Conservation (phyloP, 2,888 invertebrate genomes). For the Xylocampa areola region DNA sequence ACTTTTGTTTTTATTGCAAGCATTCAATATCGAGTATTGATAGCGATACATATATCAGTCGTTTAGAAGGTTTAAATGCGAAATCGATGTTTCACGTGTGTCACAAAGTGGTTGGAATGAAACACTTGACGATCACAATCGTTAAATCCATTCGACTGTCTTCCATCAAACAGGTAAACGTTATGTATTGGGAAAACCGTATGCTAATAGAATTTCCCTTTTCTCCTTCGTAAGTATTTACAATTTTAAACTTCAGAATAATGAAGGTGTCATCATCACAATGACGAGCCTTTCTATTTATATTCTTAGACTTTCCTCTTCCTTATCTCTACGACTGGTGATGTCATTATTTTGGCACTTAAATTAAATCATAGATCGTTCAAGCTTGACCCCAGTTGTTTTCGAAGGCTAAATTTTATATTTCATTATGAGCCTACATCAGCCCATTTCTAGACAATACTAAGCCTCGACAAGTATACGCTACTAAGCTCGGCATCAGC, state of each 20-base stretch:
- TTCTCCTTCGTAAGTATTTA: conserved; percentile 47
- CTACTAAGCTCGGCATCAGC: too few relatives aligned
- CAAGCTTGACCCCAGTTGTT: too few relatives aligned
- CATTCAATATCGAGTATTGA: neutral
- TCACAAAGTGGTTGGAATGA: conserved; percentile 7
- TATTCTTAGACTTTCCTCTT: conserved; percentile 17
- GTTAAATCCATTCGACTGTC: neutral
- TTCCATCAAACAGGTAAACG: conserved; percentile 1
- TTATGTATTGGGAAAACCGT: conserved; percentile 37
- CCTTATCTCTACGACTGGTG: conserved; percentile 15
- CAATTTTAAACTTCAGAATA: conserved; percentile 21
- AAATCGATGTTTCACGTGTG: neutral
- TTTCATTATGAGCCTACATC: too few relatives aligned
- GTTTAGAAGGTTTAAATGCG: conserved; percentile 6
- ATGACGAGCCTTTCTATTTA: conserved; percentile 16
- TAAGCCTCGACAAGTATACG: too few relatives aligned
- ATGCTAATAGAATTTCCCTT: conserved; percentile 45
- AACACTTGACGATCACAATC: conserved; percentile 12
- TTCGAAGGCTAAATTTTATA: too few relatives aligned
- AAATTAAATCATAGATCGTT: too few relatives aligned
- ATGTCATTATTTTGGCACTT: conserved; percentile 4
- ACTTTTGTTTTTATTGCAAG: too few relatives aligned
- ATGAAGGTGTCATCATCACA: conserved; percentile 31
- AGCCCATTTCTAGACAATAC: too few relatives aligned
- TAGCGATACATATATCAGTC: neutral